Evolutionary conservation across 2,797 vertebrate species (phyloP).

Genomic region (Helarctos malayanus): DNA sequence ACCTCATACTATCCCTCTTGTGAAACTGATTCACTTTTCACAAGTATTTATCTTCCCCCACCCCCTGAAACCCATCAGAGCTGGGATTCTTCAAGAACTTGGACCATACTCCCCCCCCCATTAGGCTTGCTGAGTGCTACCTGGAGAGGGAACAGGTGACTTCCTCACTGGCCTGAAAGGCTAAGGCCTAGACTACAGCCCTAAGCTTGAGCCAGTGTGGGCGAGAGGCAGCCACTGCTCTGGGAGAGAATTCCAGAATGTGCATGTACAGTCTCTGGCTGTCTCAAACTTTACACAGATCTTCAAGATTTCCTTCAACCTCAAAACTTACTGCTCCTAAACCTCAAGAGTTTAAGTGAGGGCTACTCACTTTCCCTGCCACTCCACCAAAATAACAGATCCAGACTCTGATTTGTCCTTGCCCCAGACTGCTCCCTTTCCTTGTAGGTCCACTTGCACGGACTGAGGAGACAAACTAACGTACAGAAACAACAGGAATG

Average conservation of each 20-base stretch:
- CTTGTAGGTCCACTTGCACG: not conserved
- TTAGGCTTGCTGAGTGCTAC: not conserved
- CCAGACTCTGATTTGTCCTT: slow-evolving; percentile 39
- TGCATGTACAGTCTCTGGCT: not conserved
- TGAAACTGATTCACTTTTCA: slow-evolving; percentile 23
- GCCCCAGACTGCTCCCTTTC: not conserved
- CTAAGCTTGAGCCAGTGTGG: not conserved
- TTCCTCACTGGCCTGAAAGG: not conserved
- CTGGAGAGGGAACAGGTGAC: not conserved
- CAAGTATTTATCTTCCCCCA: not conserved
- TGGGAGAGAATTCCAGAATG: not conserved
- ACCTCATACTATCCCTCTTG: not conserved
- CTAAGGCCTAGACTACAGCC: not conserved
- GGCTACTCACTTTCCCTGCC: not conserved
- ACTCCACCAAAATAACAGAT: slow-evolving; percentile 10
- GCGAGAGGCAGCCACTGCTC: not conserved
- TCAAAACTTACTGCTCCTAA: slow-evolving; percentile 53
- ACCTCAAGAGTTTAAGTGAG: slow-evolving; percentile 35
- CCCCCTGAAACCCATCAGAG: not conserved
- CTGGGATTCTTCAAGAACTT: slow-evolving; percentile 36
- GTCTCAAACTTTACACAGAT: slow-evolving; percentile 1
- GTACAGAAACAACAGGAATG: not conserved
- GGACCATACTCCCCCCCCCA: not conserved
- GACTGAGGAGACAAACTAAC: slow-evolving; percentile 5
- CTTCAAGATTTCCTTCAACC: slow-evolving; percentile 55